A percentile compares a stretch with the other conserved stretches of the same genome.
Conservation (phyloP, 2,797 vertebrate species). For the Myotis planiceps region DNA sequence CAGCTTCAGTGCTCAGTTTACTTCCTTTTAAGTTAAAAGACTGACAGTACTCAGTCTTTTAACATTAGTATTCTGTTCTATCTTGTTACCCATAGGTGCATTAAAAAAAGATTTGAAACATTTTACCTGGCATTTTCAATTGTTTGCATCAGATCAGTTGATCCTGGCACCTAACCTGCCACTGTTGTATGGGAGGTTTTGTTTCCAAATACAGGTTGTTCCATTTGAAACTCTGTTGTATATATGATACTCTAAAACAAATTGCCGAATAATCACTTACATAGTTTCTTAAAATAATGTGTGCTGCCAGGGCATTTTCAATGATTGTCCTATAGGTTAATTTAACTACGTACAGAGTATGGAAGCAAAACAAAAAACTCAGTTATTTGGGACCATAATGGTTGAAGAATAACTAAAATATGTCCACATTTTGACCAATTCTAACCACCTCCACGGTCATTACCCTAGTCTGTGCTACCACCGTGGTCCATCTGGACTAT, state of each 20-base stretch:
- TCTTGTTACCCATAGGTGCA: not conserved
- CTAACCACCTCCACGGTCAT: not conserved
- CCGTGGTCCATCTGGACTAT: not conserved
- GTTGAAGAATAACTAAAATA: constrained; percentile 50
- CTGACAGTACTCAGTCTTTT: not conserved
- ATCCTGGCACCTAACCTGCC: not conserved
- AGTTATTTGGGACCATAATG: constrained; percentile 46
- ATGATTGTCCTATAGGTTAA: constrained; percentile 65
- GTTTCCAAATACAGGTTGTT: constrained; percentile 42
- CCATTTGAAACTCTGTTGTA: not conserved
- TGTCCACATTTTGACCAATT: not conserved
- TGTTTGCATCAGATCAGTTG: constrained; percentile 19
- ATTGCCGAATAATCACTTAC: constrained; percentile 54
- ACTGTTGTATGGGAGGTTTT: constrained; percentile 7
- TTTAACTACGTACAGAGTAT: constrained; percentile 57
- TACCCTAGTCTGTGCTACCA: not conserved
- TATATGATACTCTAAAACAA: constrained; percentile 50
- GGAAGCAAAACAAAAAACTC: constrained; percentile 49
- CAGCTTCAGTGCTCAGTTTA: not conserved
- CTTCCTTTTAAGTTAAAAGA: not conserved
- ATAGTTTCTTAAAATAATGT: constrained; percentile 62
- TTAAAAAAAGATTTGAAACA: not conserved
- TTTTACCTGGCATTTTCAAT: not conserved
- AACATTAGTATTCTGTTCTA: not conserved
- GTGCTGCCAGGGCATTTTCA: constrained; percentile 58